Evolutionary conservation across 2,888 invertebrate genomes (phyloP).

Genomic region (Rhyacophila evoluta): DNA sequence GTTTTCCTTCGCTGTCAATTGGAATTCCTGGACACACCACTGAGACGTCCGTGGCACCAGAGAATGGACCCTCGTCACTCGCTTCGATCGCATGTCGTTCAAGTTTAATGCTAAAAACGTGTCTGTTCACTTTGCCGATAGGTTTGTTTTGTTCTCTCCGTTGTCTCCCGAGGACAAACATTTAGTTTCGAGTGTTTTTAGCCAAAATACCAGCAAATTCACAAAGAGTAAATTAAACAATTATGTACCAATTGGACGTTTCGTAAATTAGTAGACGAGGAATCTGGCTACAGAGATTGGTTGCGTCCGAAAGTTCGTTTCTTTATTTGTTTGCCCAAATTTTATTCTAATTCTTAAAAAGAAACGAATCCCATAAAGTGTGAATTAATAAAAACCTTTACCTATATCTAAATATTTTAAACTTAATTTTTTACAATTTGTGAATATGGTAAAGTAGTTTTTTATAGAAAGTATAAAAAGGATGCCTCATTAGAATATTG

Average conservation of each 20-base stretch:
- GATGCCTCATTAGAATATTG: too few species aligned
- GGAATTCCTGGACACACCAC: constrained; percentile 12
- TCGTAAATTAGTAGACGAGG: neutral
- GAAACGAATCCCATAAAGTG: too few species aligned
- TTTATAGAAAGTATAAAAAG: too few species aligned
- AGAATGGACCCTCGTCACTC: constrained; percentile 37
- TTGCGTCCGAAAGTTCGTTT: too few species aligned
- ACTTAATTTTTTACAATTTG: too few species aligned
- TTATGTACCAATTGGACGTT: constrained; percentile 22
- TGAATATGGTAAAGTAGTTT: too few species aligned
- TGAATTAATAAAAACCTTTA: too few species aligned
- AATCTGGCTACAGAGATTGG: neutral
- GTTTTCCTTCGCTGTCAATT: constrained; percentile 12
- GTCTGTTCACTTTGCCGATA: constrained; percentile 23
- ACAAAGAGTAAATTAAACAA: constrained; percentile 19
- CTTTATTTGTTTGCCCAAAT: too few species aligned
- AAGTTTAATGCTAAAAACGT: constrained; percentile 46
- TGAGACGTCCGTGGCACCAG: constrained; percentile 6
- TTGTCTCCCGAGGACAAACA: constrained; percentile 17
- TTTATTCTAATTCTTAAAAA: too few species aligned
- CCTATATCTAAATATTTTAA: too few species aligned
- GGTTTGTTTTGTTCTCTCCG: constrained; percentile 12
- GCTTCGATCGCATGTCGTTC: constrained; percentile 34
- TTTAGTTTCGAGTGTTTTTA: constrained; percentile 22
- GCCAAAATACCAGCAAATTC: neutral